phyloP scores from a whole-genome alignment of 2,113 vertebrate species.

The Chaetodon trifascialis region DNA sequence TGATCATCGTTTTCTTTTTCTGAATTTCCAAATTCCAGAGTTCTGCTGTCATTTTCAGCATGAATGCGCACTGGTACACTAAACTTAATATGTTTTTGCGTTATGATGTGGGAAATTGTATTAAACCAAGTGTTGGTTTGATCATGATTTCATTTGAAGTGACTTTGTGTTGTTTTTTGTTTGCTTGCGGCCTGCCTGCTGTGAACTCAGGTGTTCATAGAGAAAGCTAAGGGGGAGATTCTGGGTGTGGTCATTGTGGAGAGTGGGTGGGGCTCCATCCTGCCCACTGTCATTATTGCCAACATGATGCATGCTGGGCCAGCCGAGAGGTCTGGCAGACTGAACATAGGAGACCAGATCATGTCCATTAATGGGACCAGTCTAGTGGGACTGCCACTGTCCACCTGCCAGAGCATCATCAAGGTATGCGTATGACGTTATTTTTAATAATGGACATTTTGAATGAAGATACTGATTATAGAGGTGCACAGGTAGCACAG shows the following conservation, averaged over 20 bases:
- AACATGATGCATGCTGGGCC: slow-evolving; percentile 99
- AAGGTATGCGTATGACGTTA: slow-evolving; percentile 84
- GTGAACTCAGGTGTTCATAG: slow-evolving; percentile 89
- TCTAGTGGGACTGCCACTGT: slow-evolving; percentile 95
- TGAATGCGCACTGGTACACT: background rate
- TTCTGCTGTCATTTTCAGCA: too few relatives aligned
- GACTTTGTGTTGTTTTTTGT: background rate
- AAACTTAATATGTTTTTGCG: background rate
- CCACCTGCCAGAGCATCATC: slow-evolving; percentile 99
- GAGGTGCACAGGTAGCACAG: background rate
- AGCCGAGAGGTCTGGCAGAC: slow-evolving; percentile 93
- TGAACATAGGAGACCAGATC: slow-evolving; percentile 98
- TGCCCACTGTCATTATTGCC: slow-evolving; percentile 98
- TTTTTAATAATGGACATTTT: background rate
- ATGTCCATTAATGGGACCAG: slow-evolving; percentile 99
- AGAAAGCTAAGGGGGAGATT: slow-evolving; percentile 97
- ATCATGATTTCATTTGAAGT: background rate
- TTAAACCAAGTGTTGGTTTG: background rate
- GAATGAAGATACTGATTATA: background rate
- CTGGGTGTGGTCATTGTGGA: slow-evolving; percentile 97
- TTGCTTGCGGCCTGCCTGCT: background rate
- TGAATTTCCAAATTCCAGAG: too few relatives aligned
- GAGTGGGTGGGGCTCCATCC: slow-evolving; percentile 98
- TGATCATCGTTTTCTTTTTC: too few relatives aligned
- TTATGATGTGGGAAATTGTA: background rate